Evolutionary conservation across 2,113 vertebrate genomes (phyloP).

Genomic region (human): GRCh38 chr3:193079001-193079500

Average conservation of each 20-base stretch:
- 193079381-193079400: not conserved
- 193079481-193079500: not conserved
- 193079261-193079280: constrained; percentile 59
- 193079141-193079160: constrained; percentile 16
- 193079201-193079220: constrained; percentile 56
- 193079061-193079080: not conserved
- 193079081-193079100: constrained; percentile 46
- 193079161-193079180: constrained; percentile 33
- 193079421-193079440: not conserved
- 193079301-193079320: not conserved
- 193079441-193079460: not conserved
- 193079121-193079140: not conserved
- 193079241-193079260: constrained; percentile 32
- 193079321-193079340: not conserved
- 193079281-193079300: constrained; percentile 32
- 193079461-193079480: constrained; percentile 6
- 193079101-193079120: constrained; percentile 1
- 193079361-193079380: not conserved
- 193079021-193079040: not conserved
- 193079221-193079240: constrained; percentile 60
- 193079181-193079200: constrained; percentile 20
- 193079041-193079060: not conserved
- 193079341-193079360: not conserved
- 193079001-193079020: not conserved
- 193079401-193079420: not conserved